These are phyloP conservation scores for Lepidochrysops patricia DNA, from an alignment of 2,888 invertebrate genomes.

Conservation along the genomic window DNA sequence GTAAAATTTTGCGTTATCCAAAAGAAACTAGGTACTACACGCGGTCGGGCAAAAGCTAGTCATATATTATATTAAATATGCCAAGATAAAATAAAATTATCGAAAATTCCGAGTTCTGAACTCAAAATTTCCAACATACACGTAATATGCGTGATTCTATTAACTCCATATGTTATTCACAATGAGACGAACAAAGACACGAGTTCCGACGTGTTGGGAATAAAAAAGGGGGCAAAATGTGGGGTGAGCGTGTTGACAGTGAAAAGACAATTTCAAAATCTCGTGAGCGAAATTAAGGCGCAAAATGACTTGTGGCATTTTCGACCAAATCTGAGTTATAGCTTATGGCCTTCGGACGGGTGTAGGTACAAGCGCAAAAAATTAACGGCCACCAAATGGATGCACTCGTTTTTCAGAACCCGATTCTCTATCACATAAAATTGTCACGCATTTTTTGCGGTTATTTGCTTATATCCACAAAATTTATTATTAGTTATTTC, in stretches of 20 bases:
- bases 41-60: too few species aligned
- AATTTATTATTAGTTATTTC: too few species aligned
- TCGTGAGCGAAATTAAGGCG: background rate
- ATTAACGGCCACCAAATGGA: background rate
- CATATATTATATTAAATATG: too few species aligned
- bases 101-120: background rate
- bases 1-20: too few species aligned
- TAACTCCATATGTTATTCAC: conserved; percentile 48
- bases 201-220: conserved; percentile 55
- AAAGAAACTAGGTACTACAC: too few species aligned
- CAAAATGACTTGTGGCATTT: background rate
- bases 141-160: conserved; percentile 34
- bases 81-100: too few species aligned
- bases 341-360: too few species aligned
- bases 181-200: conserved; percentile 60
- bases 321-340: background rate
- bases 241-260: conserved; percentile 32
- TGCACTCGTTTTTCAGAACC: background rate
- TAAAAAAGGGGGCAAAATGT: conserved; percentile 52
- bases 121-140: background rate
- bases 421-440: background rate
- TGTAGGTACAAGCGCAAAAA: background rate
- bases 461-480: background rate
- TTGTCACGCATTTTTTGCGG: background rate
- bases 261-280: background rate